These are phyloP conservation scores for Bradypodion ventrale DNA, from an alignment of 2,797 vertebrate species.

Conservation along the genomic window DNA sequence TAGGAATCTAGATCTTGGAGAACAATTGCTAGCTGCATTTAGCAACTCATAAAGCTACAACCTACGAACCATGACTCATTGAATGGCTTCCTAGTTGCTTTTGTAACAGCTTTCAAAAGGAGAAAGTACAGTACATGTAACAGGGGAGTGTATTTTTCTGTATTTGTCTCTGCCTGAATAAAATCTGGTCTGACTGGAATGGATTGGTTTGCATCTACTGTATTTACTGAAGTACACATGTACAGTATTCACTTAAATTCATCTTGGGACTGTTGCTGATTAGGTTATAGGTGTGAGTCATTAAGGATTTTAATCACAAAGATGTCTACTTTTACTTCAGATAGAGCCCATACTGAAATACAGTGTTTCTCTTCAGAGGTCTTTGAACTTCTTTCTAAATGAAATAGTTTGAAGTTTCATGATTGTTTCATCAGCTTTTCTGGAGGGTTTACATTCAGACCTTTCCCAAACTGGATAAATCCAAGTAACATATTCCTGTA, in stretches of 20 bases:
- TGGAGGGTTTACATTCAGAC: too few species aligned
- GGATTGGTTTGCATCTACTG: neutral
- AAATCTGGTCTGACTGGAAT: neutral
- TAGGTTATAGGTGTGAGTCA: neutral
- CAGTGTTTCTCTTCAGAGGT: too few species aligned
- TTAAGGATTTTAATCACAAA: neutral
- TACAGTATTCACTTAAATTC: neutral
- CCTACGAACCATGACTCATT: constrained; percentile 32
- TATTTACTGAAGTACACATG: neutral
- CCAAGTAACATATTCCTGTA: too few species aligned
- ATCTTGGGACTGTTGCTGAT: neutral
- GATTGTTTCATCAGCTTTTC: too few species aligned
- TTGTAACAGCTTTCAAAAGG: neutral
- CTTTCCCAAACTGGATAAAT: too few species aligned
- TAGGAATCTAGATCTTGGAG: neutral
- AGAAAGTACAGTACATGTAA: neutral
- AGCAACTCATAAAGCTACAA: constrained; percentile 32
- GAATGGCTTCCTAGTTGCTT: neutral
- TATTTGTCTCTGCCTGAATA: neutral
- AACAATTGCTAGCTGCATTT: constrained; percentile 21
- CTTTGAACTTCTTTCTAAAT: too few species aligned
- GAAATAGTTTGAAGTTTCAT: too few species aligned
- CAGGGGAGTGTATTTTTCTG: constrained; percentile 1
- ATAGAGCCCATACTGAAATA: neutral
- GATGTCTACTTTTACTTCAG: neutral